Percentiles rank a stretch among this genome's conserved stretches.
phyloP scores from a whole-genome alignment of 2,113 vertebrate species.

The Abramis brama region DNA sequence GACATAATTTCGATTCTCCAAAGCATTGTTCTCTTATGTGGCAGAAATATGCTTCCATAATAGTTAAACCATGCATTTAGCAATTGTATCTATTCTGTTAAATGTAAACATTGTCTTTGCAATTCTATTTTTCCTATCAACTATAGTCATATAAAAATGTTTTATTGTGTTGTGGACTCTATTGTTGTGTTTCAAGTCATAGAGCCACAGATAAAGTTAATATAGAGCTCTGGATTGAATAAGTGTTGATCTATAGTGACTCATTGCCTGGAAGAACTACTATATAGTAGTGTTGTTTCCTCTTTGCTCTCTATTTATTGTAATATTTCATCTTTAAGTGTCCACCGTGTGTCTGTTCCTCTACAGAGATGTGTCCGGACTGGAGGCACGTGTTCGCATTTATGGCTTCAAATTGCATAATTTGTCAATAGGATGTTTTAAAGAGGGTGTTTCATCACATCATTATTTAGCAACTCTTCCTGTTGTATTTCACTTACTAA shows the following conservation, averaged over 20 bases:
- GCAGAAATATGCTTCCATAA: too few relatives aligned
- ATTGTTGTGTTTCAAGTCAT: not conserved
- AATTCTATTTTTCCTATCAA: not conserved
- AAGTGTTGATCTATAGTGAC: slow-evolving; percentile 5
- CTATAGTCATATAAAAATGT: not conserved
- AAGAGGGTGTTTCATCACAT: slow-evolving; percentile 1
- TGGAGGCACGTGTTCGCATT: not conserved
- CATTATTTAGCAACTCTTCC: not conserved
- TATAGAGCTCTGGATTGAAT: not conserved
- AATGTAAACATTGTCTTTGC: too few relatives aligned
- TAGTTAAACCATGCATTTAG: not conserved
- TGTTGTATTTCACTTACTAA: too few relatives aligned
- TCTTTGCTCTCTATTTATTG: slow-evolving; percentile 18
- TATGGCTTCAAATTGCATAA: slow-evolving; percentile 2
- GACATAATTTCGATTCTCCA: too few relatives aligned
- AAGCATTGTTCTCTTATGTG: too few relatives aligned
- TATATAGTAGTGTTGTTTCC: not conserved
- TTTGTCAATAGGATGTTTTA: slow-evolving; percentile 4
- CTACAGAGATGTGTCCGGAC: not conserved
- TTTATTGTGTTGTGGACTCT: not conserved
- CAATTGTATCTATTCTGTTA: too few relatives aligned
- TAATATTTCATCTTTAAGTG: slow-evolving; percentile 1
- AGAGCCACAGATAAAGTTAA: not conserved
- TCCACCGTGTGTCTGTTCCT: not conserved
- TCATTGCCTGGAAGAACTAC: not conserved